These are phyloP conservation scores for Drosophila melanogaster DNA, from an alignment of 1,140 invertebrate genomes.

Conservation along the genomic window DNA sequence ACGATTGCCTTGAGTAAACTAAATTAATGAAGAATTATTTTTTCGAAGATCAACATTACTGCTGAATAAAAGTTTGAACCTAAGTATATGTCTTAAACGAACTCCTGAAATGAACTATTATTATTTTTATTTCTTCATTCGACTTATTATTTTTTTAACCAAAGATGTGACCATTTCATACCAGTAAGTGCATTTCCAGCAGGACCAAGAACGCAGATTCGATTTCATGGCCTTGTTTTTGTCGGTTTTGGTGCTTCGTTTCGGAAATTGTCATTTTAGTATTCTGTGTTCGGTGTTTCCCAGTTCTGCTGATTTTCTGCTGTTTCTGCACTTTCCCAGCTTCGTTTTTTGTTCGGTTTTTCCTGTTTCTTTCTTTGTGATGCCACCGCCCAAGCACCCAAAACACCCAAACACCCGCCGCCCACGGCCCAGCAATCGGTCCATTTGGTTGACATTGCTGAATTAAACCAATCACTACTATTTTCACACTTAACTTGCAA, in stretches of 20 bases:
- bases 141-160: background rate
- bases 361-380: background rate
- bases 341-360: slow-evolving; percentile 41
- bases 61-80: background rate
- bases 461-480: slow-evolving; percentile 84
- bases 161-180: background rate
- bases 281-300: slow-evolving; percentile 65
- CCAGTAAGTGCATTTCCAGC: slow-evolving; percentile 35
- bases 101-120: background rate
- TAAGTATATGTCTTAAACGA: background rate
- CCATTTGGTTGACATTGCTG: slow-evolving; percentile 80
- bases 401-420: slow-evolving; percentile 2
- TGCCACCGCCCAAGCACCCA: slow-evolving; percentile 11
- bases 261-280: slow-evolving; percentile 80
- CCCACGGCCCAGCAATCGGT: slow-evolving; percentile 37
- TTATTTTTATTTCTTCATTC: background rate
- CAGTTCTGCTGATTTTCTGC: slow-evolving; percentile 77
- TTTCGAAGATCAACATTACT: background rate
- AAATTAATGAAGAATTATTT: too few relatives aligned
- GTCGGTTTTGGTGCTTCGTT: slow-evolving; percentile 60
- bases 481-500: slow-evolving; percentile 83
- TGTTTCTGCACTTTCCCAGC: slow-evolving; percentile 70
- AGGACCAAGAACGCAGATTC: background rate
- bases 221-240: slow-evolving; percentile 56
- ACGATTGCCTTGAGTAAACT: background rate